Conservation (phyloP, 1,140 invertebrate species). For the Pseudomyrmex cubaensis region DNA sequence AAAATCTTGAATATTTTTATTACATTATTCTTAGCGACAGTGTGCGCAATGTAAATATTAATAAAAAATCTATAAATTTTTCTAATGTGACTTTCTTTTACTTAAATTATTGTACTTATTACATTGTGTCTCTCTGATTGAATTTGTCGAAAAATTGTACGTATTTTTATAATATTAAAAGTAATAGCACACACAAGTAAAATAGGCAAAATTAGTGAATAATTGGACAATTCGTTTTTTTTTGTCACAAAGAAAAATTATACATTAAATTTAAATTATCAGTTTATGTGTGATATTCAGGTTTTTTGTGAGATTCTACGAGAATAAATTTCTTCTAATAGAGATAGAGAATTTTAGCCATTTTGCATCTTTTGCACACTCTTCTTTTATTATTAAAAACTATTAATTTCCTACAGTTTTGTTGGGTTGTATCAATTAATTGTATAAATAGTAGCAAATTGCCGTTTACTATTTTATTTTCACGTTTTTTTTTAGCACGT, state of each 20-base stretch:
- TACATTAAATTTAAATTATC: not conserved
- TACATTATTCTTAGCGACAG: too few species aligned
- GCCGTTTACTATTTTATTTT: conserved; percentile 81
- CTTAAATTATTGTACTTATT: too few species aligned
- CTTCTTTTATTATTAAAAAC: conserved; percentile 38
- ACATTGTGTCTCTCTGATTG: too few species aligned
- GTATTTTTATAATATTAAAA: too few species aligned
- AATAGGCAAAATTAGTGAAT: too few species aligned
- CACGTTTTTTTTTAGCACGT: conserved; percentile 77
- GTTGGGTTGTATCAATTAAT: conserved; percentile 37
- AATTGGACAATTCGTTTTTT: conserved; percentile 1
- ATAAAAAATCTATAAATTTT: too few species aligned
- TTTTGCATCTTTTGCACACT: not conserved
- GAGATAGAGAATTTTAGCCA: conserved; percentile 3
- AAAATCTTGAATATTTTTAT: too few species aligned
- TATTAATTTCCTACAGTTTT: conserved; percentile 42
- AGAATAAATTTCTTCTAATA: conserved; percentile 22
- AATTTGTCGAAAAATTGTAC: too few species aligned
- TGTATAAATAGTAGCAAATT: conserved; percentile 65
- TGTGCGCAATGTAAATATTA: too few species aligned
- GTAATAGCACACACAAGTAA: too few species aligned
- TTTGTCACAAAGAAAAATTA: conserved; percentile 22
- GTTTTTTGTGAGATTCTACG: not conserved
- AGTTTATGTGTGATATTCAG: not conserved
- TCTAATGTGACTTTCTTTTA: too few species aligned